A percentile compares a stretch with the other conserved stretches of the same genome.
Conservation (phyloP, 2,113 vertebrate genomes). For the Pelmatolapia mariae region DNA sequence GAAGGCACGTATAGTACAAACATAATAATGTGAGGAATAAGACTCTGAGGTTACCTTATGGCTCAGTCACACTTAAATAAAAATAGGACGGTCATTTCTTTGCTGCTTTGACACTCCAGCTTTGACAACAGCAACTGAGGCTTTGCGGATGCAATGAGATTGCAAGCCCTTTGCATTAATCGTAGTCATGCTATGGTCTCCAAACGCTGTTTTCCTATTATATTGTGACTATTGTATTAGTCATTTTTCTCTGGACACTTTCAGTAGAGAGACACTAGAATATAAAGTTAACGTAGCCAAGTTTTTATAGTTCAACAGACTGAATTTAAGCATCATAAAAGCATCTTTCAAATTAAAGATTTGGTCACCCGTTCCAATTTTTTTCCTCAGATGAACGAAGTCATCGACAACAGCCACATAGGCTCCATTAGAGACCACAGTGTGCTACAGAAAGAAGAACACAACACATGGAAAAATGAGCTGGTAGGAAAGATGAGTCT, state of each 20-base stretch:
- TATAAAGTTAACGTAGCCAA: not conserved
- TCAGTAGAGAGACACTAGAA: not conserved
- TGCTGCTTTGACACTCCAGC: not conserved
- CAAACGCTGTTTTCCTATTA: not conserved
- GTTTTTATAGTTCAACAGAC: not conserved
- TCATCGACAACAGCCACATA: not conserved
- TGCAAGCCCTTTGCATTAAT: not conserved
- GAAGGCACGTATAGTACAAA: not conserved
- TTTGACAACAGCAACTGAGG: not conserved
- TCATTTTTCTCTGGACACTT: not conserved
- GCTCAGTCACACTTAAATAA: not conserved
- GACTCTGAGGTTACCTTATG: rapidly evolving
- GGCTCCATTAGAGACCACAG: not conserved
- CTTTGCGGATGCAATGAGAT: not conserved
- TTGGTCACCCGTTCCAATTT: not conserved
- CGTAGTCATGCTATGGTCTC: not conserved
- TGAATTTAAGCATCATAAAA: not conserved
- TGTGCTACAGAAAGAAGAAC: constrained; percentile 41
- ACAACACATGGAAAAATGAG: constrained; percentile 73
- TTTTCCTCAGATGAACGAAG: constrained; percentile 24
- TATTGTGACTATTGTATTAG: not conserved
- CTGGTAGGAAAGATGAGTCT: constrained; percentile 63
- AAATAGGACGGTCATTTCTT: not conserved
- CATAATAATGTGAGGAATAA: not conserved
- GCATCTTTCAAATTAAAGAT: not conserved